Base-by-base conservation (phyloP, 2,797 vertebrate genomes). In the Gymnodraco acuticeps region DNA sequence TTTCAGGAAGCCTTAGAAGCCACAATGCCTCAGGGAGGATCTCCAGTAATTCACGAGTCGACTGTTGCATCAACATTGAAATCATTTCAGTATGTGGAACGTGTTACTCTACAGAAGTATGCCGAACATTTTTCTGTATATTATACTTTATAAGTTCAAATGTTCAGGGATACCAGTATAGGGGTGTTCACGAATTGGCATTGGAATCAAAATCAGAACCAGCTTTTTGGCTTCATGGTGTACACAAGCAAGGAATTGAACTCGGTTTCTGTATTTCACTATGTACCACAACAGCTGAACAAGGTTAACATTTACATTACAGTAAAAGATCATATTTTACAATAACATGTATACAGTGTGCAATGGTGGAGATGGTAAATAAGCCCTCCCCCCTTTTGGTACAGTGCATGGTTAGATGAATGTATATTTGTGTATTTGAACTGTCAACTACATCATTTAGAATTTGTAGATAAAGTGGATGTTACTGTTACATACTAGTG, bases 21-120 rank as follows among this genome's bases (percentile, higher is more conserved):
- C 13, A 31, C 20, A 54, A 4, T 27, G 68, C 63, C 54, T 61
- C 54, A 23, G 58, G 56, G 45, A 10, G 51, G 14, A 50, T 50
- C 50, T 66, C 62, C 62, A 65, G 48, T 33, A 58, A 56, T 63
- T 33, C 20, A 42, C 10, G 56, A 43, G 45, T 61, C 62, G 55
- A 51, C 55, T 61, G 42, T 20, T 70, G 12, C 55, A 15, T 19
- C 0, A 38, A 20, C 59, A 33, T 16, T 19, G 52, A 19, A 38
- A 33, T 62, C 5, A 33, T 19, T 33, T 42, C 27, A 38, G 33
- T 38, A 38, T 7, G 15, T 13, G 31, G 41, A 62, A 12, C n/a
- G 31, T n/a, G 11, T 15, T 3, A 23, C 17, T 43, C 41, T 46
- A 5, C 62, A 48, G 15, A 38, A 9, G 8, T 38, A 38, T 38